These are phyloP conservation scores for Lepus europaeus DNA, from an alignment of 2,113 vertebrate species.

Conservation along the genomic window DNA sequence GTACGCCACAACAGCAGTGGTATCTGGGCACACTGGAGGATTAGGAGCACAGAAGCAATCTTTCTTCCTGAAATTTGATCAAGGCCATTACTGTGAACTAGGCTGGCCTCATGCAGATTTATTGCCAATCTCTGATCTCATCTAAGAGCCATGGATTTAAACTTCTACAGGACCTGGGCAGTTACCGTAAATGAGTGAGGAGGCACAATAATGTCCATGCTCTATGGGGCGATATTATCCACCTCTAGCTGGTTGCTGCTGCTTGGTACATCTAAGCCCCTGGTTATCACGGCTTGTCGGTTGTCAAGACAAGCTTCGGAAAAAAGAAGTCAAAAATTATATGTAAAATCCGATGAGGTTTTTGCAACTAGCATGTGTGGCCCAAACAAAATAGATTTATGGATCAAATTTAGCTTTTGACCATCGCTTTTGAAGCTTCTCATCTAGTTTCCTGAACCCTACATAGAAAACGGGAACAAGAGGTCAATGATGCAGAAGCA, in stretches of 20 bases:
- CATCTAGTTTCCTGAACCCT: not conserved
- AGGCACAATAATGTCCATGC: not conserved
- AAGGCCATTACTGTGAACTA: not conserved
- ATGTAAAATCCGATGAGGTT: not conserved
- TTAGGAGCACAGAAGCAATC: not conserved
- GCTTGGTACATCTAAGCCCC: not conserved
- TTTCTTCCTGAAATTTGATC: not conserved
- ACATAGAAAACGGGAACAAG: not conserved
- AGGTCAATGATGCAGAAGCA: not conserved
- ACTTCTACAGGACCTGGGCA: not conserved
- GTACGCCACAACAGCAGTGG: not conserved
- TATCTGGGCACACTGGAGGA: not conserved
- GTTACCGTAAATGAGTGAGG: not conserved
- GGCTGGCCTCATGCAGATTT: not conserved
- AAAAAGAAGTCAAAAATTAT: not conserved
- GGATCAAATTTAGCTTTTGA: not conserved
- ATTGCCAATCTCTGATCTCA: not conserved
- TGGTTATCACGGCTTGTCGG: not conserved
- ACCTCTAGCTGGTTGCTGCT: fast-evolving
- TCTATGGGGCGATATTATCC: too few relatives aligned
- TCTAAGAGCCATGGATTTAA: not conserved
- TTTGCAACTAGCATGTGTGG: not conserved
- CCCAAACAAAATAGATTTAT: not conserved
- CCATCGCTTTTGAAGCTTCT: not conserved
- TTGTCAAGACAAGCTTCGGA: not conserved